Evolutionary conservation across 2,888 invertebrate genomes (phyloP).

Genomic region (Noctua pronuba): DNA sequence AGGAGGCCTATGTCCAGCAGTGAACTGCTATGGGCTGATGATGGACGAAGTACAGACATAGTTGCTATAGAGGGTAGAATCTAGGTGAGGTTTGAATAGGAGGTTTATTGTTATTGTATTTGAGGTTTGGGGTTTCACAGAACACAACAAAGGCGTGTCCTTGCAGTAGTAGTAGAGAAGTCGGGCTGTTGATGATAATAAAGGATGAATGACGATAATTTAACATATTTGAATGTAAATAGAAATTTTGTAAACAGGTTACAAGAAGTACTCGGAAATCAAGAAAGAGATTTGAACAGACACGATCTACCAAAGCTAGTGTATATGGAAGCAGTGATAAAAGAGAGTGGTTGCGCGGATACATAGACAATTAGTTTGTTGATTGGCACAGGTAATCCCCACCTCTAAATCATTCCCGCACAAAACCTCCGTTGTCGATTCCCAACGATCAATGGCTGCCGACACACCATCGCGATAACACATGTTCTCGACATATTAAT

Average conservation of each 20-base stretch:
- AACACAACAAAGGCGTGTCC: not conserved
- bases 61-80: not conserved
- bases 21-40: no score
- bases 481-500: no score
- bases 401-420: no score
- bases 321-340: constrained; percentile 47
- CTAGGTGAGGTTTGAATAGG: not conserved
- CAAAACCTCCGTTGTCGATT: no score
- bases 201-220: not conserved
- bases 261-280: constrained; percentile 17
- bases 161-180: not conserved
- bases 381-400: no score
- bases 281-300: constrained; percentile 40
- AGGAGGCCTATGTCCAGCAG: no score
- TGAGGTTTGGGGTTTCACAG: no score
- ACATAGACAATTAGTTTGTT: no score
- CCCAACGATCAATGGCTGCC: no score
- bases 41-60: not conserved
- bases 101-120: no score
- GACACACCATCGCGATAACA: no score
- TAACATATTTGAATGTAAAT: not conserved
- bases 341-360: no score
- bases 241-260: constrained; percentile 16
- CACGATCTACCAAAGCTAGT: constrained; percentile 36
- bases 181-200: not conserved